Evolutionary conservation across 2,888 invertebrate species (phyloP).

Genomic region (Cryptocheilus praepositus): DNA sequence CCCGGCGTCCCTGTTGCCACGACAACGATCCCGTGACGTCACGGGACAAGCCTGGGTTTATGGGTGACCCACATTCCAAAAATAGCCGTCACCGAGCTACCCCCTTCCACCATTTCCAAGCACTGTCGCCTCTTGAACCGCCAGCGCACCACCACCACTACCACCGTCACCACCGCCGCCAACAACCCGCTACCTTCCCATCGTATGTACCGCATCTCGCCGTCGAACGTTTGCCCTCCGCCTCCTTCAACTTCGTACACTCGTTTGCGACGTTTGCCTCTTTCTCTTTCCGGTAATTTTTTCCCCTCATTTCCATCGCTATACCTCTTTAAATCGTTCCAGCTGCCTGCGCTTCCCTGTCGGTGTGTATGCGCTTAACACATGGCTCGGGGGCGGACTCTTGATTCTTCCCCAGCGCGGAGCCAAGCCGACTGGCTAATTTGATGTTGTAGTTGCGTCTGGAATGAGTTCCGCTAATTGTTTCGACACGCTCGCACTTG

Average conservation of each 20-base stretch:
- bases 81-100: slow-evolving; percentile 67
- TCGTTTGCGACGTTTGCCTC: neutral
- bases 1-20: slow-evolving; percentile 71
- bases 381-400: no score
- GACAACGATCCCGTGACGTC: slow-evolving; percentile 73
- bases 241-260: slow-evolving; percentile 13
- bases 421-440: no score
- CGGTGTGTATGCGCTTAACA: no score
- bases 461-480: no score
- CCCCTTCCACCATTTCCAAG: slow-evolving; percentile 43
- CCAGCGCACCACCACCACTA: neutral
- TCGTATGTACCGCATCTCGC: no score
- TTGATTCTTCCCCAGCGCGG: no score
- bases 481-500: no score
- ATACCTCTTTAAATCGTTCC: no score
- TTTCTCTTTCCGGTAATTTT: neutral
- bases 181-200: no score
- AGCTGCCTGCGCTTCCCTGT: no score
- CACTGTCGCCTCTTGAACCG: slow-evolving; percentile 31
- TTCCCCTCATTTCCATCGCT: neutral
- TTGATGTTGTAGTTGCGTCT: no score
- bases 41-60: slow-evolving; percentile 72
- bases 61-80: slow-evolving; percentile 73
- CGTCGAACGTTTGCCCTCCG: slow-evolving; percentile 9
- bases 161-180: neutral